Evolutionary conservation across 2,113 vertebrate genomes (phyloP), one percentile per base, ranked within the genome.

Genomic region (Syrmaticus mikado): DNA sequence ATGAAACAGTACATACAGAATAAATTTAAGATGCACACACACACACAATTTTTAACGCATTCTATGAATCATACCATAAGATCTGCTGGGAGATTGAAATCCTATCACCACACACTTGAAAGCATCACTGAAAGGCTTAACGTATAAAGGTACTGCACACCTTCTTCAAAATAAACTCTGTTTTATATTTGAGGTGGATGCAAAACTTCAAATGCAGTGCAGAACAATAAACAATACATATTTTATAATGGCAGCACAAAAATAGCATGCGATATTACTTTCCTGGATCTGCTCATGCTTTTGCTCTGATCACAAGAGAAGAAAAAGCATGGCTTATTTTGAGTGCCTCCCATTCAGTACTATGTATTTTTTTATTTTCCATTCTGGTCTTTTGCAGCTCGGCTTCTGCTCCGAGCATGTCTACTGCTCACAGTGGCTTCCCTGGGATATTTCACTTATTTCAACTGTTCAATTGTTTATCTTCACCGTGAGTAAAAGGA

Each of bases 211-310:
- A 82, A 94, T 96, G 85, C 93, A 94, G 68, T 83, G 93, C 95
- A 96, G 97, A 88, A 87, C 85, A 96, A 95, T 92, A 96, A 94
- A 94, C 89, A 95, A 96, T 97, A 92, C 93, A 95, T 97, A 95
- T 95, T 95, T 96, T 95, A 97, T 95, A 97, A 96, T 90, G 65
- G 85, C 83, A 88, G 84, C 68, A 79, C 91, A 97, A 97, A 97
- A 97, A 98, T 97, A 97, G 94, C 92, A 95, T 2, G 8, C 4
- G 15, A 75, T 97, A 96, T 93, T 96, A 97, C 91, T 97, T 97
- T 95, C 84, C 60, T 36, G 53, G 85, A n/a, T 57, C 67, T 91
- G 73, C 46, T 78, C 38, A 78, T 87, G 92, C 95, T 93, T 93
- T 91, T 93, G 92, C 95, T 97, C 38, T 94, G 94, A 92, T 96